A percentile compares a stretch with the other conserved stretches of the same genome.
Evolutionary conservation across 2,113 vertebrate species (phyloP).

Genomic region (Menidia beryllina): DNA sequence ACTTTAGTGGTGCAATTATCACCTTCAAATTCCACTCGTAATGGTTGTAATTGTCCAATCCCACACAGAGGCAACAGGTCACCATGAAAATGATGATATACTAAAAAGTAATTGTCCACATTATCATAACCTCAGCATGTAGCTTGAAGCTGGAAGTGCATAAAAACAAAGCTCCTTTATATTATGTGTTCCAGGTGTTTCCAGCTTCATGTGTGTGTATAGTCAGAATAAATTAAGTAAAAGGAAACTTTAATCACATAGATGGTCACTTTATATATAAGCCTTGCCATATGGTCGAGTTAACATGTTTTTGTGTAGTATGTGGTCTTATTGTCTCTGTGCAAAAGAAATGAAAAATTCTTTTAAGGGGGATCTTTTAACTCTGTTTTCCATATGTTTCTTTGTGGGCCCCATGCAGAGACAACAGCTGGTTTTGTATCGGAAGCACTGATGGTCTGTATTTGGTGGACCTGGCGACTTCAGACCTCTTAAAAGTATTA

Average conservation of each 20-base stretch:
- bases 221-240: conserved; percentile 54
- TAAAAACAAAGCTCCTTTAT: conserved; percentile 15
- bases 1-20: not conserved
- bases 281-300: conserved; percentile 27
- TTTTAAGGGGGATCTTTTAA: conserved; percentile 37
- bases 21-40: conserved; percentile 16
- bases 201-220: conserved; percentile 32
- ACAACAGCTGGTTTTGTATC: conserved; percentile 81
- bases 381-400: conserved; percentile 33
- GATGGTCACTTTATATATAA: conserved; percentile 24
- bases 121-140: conserved; percentile 38
- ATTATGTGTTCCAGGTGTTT: conserved; percentile 34
- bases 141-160: conserved; percentile 30
- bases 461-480: conserved; percentile 84
- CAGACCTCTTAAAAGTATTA: conserved; percentile 83
- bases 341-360: conserved; percentile 34
- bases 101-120: conserved; percentile 35
- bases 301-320: conserved; percentile 56
- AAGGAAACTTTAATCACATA: conserved; percentile 49
- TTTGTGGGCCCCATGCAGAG: conserved; percentile 46
- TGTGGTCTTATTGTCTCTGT: conserved; percentile 45
- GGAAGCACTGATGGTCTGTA: conserved; percentile 86
- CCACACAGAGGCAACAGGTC: conserved; percentile 3
- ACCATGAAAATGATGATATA: conserved; percentile 43
- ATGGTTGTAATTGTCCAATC: conserved; percentile 9